Evolutionary conservation across 37 sponge, comb jelly and placozoan genomes (phyloP).

Genomic region (Crambe crambe): DNA sequence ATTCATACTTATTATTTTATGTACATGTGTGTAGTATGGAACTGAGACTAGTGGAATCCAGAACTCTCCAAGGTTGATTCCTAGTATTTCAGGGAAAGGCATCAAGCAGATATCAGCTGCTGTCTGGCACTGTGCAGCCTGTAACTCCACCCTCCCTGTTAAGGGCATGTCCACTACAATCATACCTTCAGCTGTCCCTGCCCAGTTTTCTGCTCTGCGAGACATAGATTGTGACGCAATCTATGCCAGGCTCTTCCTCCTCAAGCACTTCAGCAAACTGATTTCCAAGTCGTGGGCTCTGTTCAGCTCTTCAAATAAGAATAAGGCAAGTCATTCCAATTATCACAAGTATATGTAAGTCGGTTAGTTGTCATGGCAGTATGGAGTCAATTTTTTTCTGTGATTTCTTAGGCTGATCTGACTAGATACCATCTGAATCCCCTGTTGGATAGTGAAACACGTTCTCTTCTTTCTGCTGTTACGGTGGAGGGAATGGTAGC

Average conservation of each 20-base stretch:
- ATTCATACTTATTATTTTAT: neutral
- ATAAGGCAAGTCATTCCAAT: no score
- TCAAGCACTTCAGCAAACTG: slow-evolving; percentile 63
- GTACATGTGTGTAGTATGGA: slow-evolving; percentile 1
- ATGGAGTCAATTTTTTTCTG: no score
- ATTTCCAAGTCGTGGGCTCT: slow-evolving; percentile 74
- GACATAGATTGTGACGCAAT: slow-evolving; percentile 53
- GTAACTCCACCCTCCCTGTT: slow-evolving; percentile 44
- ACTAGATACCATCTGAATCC: slow-evolving; percentile 47
- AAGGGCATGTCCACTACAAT: slow-evolving; percentile 22
- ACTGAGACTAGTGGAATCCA: slow-evolving; percentile 4
- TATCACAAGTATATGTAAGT: no score
- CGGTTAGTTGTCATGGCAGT: no score
- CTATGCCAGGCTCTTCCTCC: slow-evolving; percentile 53
- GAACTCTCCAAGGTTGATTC: slow-evolving; percentile 49
- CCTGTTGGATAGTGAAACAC: slow-evolving; percentile 28
- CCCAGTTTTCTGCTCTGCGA: slow-evolving; percentile 54
- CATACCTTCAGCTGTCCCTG: slow-evolving; percentile 58
- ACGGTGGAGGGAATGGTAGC: slow-evolving; percentile 37
- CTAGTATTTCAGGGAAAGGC: slow-evolving; percentile 42
- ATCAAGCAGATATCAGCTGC: slow-evolving; percentile 82
- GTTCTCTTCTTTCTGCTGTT: slow-evolving; percentile 30
- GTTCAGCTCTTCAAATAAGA: slow-evolving; percentile 11
- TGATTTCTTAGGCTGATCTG: slow-evolving; percentile 10
- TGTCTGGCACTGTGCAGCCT: slow-evolving; percentile 51